A percentile compares a stretch with the other conserved stretches of the same genome.
These are phyloP conservation scores for Columba janthina DNA, from an alignment of 2,113 vertebrate genomes.

Conservation along the genomic window DNA sequence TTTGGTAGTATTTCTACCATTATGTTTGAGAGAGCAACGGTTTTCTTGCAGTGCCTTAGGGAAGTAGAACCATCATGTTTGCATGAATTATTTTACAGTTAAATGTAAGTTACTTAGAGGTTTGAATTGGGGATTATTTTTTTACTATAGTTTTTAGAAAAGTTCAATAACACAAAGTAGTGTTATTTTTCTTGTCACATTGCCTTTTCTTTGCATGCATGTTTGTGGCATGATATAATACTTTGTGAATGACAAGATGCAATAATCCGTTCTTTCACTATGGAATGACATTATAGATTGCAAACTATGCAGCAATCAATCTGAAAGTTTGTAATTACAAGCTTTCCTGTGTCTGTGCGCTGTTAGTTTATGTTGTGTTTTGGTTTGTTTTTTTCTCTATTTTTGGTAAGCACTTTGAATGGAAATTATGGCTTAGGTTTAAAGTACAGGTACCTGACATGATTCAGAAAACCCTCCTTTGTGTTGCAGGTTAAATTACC, in stretches of 20 bases:
- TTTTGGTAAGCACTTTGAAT: not conserved
- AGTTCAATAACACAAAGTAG: not conserved
- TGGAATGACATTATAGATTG: not conserved
- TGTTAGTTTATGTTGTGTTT: not conserved
- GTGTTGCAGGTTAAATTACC: conserved; percentile 70
- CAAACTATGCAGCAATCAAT: not conserved
- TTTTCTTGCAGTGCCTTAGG: not conserved
- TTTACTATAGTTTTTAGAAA: not conserved
- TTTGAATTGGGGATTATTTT: not conserved
- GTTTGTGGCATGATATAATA: not conserved
- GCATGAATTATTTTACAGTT: not conserved
- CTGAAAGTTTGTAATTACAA: not conserved
- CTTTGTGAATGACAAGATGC: not conserved
- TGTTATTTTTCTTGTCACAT: not conserved
- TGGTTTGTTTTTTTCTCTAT: not conserved
- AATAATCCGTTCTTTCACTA: not conserved
- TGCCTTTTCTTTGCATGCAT: not conserved
- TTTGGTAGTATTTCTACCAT: not conserved
- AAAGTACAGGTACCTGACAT: not conserved
- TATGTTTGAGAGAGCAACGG: not conserved
- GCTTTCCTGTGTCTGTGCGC: not conserved
- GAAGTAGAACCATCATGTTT: not conserved
- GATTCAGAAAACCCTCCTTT: conserved; percentile 67
- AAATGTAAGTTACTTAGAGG: not conserved
- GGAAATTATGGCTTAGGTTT: not conserved